These are phyloP conservation scores for Lagopus leucura DNA, from an alignment of 2,113 vertebrate genomes.

Conservation along the genomic window DNA sequence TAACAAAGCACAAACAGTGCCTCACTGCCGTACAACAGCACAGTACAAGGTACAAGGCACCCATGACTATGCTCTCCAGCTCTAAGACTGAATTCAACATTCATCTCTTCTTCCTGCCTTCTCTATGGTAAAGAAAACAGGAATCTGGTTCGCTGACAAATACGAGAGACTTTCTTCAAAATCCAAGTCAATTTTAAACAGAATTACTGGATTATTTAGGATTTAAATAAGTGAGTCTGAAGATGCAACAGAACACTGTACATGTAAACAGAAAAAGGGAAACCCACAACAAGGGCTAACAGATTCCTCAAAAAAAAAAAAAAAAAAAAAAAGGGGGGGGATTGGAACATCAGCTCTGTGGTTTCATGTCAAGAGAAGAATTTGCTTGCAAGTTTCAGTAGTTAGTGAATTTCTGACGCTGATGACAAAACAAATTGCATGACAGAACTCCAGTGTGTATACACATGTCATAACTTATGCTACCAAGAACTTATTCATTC, in stretches of 20 bases:
- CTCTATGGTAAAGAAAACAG: neutral
- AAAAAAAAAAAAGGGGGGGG: no score
- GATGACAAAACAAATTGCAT: neutral
- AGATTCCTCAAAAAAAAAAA: neutral
- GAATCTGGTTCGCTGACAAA: neutral
- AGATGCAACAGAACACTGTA: neutral
- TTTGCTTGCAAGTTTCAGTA: neutral
- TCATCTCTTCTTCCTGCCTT: neutral
- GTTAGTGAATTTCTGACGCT: neutral
- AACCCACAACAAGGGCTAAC: no score
- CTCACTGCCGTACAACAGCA: neutral
- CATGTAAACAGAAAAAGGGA: neutral
- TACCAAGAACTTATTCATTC: neutral
- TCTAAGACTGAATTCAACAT: neutral
- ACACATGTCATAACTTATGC: neutral
- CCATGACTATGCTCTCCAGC: neutral
- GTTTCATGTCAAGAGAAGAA: neutral
- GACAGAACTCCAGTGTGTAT: neutral
- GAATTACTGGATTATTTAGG: neutral
- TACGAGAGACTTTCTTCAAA: neutral
- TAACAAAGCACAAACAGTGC: neutral
- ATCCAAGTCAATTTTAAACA: neutral
- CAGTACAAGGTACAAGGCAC: neutral
- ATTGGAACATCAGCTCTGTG: neutral
- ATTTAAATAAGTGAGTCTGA: neutral